Evolutionary conservation across 2,113 vertebrate species (phyloP), one percentile per base, ranked within the genome.

Genomic region (Poecile atricapillus): DNA sequence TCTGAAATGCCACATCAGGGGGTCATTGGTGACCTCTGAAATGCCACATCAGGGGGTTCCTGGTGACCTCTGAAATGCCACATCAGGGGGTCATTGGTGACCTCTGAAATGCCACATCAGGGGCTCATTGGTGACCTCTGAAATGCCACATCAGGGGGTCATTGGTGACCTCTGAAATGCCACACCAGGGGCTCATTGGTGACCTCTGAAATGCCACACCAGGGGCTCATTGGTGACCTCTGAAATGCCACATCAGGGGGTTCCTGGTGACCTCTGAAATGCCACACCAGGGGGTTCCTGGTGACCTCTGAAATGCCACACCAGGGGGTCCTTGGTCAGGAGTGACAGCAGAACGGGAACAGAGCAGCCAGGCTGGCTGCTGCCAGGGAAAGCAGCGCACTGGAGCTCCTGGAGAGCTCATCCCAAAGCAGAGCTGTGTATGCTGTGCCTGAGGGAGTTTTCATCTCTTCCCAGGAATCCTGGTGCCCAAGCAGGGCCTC

Each of bases 241-340:
- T 49, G 0, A 10, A 68, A 20, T 15, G 9, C 13, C 25, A 50
- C 1, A 1, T 9, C 2, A 1, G 5, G 14, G 15, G 8, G 3
- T 2, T 22, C 23, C 46, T n/a, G n/a, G n/a, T n/a, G n/a, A n/a
- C n/a, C n/a, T n/a, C n/a, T n/a, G n/a, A n/a, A n/a, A 30, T 15
- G 13, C 27, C 60, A 30, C 0, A 9, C 17, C 17, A 41, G 3
- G 30, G 65, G n/a, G n/a, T n/a, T n/a, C n/a, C n/a, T n/a, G n/a
- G n/a, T n/a, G n/a, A n/a, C n/a, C n/a, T n/a, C n/a, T n/a, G n/a
- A n/a, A n/a, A n/a, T n/a, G 10, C 30, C 41, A 21, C 1, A 4
- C 18, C 12, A 6, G 20, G 43, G 15, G 0, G 11, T 49, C 46
- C 24, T 7, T 11, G 70, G 15, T 50, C 27, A 1, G 22, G 44